Evolutionary conservation across 2,113 vertebrate species (phyloP).

Genomic region (Nymphicus hollandicus): DNA sequence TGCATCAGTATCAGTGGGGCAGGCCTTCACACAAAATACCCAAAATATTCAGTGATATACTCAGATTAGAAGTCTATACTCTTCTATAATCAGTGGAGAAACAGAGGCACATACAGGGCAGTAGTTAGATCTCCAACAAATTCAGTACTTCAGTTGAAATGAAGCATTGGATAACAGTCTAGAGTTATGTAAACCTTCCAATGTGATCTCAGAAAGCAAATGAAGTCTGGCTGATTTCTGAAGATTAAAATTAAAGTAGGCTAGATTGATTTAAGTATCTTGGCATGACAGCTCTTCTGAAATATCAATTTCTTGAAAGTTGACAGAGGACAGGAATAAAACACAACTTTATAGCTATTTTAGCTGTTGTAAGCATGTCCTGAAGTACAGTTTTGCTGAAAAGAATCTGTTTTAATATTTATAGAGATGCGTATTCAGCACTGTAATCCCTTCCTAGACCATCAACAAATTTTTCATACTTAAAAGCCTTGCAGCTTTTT

Average conservation of each 20-base stretch:
- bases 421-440: not conserved
- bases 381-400: not conserved
- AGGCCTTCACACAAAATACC: not conserved
- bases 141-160: not conserved
- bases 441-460: conserved; percentile 19
- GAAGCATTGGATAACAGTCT: not conserved
- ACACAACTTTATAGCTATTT: not conserved
- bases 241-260: not conserved
- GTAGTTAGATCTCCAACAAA: not conserved
- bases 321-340: not conserved
- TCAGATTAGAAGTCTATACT: not conserved
- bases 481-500: conserved; percentile 49
- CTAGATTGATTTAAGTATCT: conserved; percentile 5
- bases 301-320: not conserved
- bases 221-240: not conserved
- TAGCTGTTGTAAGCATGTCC: not conserved
- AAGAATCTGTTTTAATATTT: not conserved
- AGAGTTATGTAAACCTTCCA: not conserved
- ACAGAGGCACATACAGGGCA: fast-evolving
- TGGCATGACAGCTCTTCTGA: not conserved
- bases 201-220: not conserved
- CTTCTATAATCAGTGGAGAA: not conserved
- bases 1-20: too few species aligned
- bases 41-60: not conserved
- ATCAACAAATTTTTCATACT: conserved; percentile 56